Base-by-base conservation (phyloP, 2,113 vertebrate species). In the Nyctereutes procyonoides region DNA sequence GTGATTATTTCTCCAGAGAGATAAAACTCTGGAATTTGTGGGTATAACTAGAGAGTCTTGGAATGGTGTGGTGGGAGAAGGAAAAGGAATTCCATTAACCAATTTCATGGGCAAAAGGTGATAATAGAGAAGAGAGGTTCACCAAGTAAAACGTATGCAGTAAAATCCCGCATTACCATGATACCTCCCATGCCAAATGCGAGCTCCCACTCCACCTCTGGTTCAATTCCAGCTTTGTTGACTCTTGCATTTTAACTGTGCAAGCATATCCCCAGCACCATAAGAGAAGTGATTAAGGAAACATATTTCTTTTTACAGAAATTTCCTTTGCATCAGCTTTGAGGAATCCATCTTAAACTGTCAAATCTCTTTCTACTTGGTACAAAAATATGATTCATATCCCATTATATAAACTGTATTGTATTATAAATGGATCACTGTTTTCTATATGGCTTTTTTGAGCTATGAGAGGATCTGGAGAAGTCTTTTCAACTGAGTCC, bases 271-370 rank as follows among this genome's bases (percentile, higher is more conserved):
- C 35, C 76, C 53, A 51, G 13, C n/a, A 86, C 53, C 88, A 14
- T 76, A 90, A 90, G 60, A 87, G 14, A 97, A 71, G 43, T 89
- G 71, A 95, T 97, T 96, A 97, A 95, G 77, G 51, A 88, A 97
- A 30, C 71, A 62, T 76, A 62, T 92, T 94, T 94, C 51, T 83
- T 90, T 84, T 97, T 80, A 82, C 53, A 81, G 63, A 95, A 93
- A 95, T 97, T 90, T 98, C 38, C 88, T 90, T 51, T 95, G 63
- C 58, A 90, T 92, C 80, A 51, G 58, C 56, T 93, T 97, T 92
- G 51, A 90, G 60, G n/a, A 95, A 88, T 97, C 38, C 65, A 77
- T 94, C 88, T 95, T 67, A 43, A 56, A 80, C 71, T 96, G 93
- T 93, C 93, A 97, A 83, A 88, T 94, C 35, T 90, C 53, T 90